phyloP scores from a whole-genome alignment of 1,140 invertebrate species.

The Drosophila nasuta region DNA sequence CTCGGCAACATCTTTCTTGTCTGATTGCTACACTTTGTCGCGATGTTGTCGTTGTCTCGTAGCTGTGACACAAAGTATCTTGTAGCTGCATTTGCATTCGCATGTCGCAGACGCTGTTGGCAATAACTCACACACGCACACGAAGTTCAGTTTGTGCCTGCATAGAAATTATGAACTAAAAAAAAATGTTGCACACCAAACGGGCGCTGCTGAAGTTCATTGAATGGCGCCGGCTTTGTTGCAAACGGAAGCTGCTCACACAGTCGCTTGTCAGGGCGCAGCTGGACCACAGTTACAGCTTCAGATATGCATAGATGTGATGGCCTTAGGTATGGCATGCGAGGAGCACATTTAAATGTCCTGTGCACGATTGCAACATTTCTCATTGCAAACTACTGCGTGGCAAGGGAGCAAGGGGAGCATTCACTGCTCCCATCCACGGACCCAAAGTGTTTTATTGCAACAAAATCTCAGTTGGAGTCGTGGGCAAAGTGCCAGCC shows the following conservation, averaged over 20 bases:
- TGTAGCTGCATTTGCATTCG: conserved; percentile 65
- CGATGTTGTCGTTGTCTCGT: conserved; percentile 41
- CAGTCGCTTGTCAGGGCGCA: conserved; percentile 66
- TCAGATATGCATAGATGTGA: conserved; percentile 13
- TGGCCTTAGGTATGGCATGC: conserved; percentile 39
- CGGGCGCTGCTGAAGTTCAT: conserved; percentile 51
- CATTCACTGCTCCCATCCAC: conserved; percentile 4
- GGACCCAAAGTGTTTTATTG: conserved; percentile 69
- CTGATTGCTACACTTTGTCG: conserved; percentile 75
- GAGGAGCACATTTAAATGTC: conserved; percentile 68
- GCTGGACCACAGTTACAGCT: conserved; percentile 42
- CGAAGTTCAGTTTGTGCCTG: conserved; percentile 13
- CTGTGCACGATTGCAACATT: conserved; percentile 73
- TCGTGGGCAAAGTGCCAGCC: conserved; percentile 69
- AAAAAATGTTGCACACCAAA: conserved; percentile 63
- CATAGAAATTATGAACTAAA: conserved; percentile 70
- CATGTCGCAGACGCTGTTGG: conserved; percentile 35
- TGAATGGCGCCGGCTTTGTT: conserved; percentile 45
- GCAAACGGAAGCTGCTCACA: conserved; percentile 34
- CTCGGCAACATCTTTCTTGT: conserved; percentile 57
- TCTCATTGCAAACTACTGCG: conserved; percentile 68
- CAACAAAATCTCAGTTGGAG: conserved; percentile 72
- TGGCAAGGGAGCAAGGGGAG: background rate
- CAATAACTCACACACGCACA: conserved; percentile 30
- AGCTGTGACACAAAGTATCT: conserved; percentile 76